Conservation (phyloP, 2,113 vertebrate species). For the Sakesphorus luctuosus region DNA sequence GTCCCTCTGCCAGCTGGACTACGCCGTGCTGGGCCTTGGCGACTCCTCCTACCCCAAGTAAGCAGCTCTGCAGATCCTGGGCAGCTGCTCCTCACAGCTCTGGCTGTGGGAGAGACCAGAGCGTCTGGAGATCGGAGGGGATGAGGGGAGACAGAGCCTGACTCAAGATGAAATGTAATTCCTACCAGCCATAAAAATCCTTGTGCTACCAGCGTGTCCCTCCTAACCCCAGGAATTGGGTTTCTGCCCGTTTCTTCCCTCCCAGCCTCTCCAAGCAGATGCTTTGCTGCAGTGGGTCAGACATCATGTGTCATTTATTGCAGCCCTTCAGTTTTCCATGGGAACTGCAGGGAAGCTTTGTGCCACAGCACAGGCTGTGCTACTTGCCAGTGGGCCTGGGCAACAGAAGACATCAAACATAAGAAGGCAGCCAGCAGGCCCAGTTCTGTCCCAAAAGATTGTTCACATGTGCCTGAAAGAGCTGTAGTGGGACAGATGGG, state of each 20-base stretch:
- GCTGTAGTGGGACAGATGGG: neutral
- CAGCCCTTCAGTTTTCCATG: neutral
- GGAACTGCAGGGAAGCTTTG: neutral
- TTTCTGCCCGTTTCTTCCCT: neutral
- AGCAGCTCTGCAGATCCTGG: constrained; percentile 33
- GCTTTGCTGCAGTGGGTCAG: neutral
- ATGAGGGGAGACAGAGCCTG: neutral
- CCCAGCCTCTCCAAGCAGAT: neutral
- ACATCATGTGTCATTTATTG: neutral
- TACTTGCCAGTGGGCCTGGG: neutral
- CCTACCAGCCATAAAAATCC: neutral
- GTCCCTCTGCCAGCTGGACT: constrained; percentile 88
- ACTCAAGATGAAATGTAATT: neutral
- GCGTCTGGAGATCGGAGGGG: neutral
- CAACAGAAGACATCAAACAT: neutral
- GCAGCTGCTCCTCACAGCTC: neutral
- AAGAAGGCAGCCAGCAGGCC: neutral
- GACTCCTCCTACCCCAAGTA: constrained; percentile 96
- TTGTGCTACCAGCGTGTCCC: neutral
- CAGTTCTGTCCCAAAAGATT: neutral
- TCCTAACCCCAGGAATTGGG: neutral
- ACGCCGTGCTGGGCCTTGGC: constrained; percentile 88
- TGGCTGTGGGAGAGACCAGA: neutral
- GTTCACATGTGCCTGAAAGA: neutral
- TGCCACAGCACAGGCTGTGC: neutral